Conservation (phyloP, 2,113 vertebrate species). For the Bufo gargarizans region DNA sequence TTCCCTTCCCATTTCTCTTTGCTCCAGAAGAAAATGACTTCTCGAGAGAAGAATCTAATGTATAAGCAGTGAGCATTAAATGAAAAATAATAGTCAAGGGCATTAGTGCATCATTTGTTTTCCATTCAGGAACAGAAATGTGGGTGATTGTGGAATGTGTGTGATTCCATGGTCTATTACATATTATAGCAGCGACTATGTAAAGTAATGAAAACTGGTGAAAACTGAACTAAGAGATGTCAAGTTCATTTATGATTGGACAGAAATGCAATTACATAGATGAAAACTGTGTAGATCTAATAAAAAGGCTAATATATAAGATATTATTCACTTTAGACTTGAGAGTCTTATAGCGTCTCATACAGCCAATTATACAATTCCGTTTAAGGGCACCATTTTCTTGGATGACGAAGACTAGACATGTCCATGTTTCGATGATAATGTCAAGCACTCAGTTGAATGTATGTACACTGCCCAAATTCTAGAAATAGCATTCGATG, state of each 20-base stretch:
- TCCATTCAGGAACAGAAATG: constrained; percentile 5
- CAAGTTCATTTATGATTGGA: neutral
- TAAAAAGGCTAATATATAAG: too few relatives aligned
- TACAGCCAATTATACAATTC: too few relatives aligned
- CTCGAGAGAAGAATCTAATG: constrained; percentile 38
- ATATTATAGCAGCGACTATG: neutral
- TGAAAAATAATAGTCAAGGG: constrained; percentile 45
- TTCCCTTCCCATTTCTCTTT: constrained; percentile 17
- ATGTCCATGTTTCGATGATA: too few relatives aligned
- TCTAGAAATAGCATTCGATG: too few relatives aligned
- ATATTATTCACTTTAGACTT: too few relatives aligned
- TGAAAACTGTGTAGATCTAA: too few relatives aligned
- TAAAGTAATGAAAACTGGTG: neutral
- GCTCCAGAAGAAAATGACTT: neutral
- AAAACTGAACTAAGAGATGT: neutral
- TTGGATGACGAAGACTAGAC: too few relatives aligned
- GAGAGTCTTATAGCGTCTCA: too few relatives aligned
- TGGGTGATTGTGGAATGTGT: neutral
- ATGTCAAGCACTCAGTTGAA: too few relatives aligned
- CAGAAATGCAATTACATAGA: too few relatives aligned
- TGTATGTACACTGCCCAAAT: too few relatives aligned
- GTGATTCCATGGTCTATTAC: neutral
- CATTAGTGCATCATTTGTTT: constrained; percentile 16
- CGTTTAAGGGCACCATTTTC: too few relatives aligned
- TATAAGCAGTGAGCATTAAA: neutral